Percentiles rank a stretch among this genome's conserved stretches.
Evolutionary conservation across 2,888 invertebrate species (phyloP).

Genomic region (Hemaris fuciformis): DNA sequence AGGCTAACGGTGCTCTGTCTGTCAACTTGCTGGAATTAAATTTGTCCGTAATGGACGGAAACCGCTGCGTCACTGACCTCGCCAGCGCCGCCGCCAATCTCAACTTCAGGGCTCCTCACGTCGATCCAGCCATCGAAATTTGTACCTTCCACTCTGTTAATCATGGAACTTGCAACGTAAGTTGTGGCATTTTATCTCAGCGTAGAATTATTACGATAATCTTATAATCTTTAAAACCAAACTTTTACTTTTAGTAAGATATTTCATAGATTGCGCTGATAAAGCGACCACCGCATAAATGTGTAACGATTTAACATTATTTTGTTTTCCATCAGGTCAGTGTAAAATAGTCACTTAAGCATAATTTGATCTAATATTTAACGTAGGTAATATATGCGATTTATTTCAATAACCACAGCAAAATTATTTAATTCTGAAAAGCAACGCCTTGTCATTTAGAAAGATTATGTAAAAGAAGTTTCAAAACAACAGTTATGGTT

Average conservation of each 20-base stretch:
- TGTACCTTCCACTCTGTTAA: conserved; percentile 48
- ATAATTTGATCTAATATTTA: too few relatives aligned
- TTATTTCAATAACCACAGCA: too few relatives aligned
- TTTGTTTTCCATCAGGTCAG: too few relatives aligned
- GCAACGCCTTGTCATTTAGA: too few relatives aligned
- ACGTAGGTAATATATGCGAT: too few relatives aligned
- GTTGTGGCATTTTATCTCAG: conserved; percentile 18
- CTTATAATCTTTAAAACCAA: not conserved
- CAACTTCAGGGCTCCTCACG: conserved; percentile 39
- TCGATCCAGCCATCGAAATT: conserved; percentile 51
- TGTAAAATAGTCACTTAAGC: too few relatives aligned
- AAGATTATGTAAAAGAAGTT: too few relatives aligned
- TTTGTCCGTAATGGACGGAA: conserved; percentile 30
- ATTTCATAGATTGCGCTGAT: not conserved
- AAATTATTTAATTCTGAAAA: too few relatives aligned
- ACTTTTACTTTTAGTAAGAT: not conserved
- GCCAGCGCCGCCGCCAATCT: conserved; percentile 27
- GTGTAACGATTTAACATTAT: too few relatives aligned
- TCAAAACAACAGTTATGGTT: too few relatives aligned
- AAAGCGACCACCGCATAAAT: too few relatives aligned
- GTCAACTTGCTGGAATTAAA: conserved; percentile 34
- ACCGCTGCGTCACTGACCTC: conserved; percentile 33
- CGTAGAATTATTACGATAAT: not conserved
- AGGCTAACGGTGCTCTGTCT: conserved; percentile 47
- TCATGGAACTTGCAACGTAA: conserved; percentile 56